A percentile compares a stretch with the other conserved stretches of the same genome.
phyloP scores from a whole-genome alignment of 2,113 vertebrate species.

The Cariama cristata region DNA sequence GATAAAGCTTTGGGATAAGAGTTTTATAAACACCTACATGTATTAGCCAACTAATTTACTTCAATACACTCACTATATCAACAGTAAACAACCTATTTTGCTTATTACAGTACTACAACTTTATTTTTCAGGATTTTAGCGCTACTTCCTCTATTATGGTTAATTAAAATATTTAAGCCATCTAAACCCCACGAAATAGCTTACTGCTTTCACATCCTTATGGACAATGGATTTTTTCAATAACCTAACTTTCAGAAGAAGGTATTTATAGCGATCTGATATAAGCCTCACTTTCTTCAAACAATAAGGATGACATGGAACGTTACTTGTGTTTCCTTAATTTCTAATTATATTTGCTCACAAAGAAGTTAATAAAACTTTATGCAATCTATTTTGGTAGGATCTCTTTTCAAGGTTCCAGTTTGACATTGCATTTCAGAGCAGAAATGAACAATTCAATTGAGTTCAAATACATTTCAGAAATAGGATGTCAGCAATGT shows the following conservation, averaged over 20 bases:
- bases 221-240: not conserved
- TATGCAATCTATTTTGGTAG: not conserved
- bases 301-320: not conserved
- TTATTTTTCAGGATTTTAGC: not conserved
- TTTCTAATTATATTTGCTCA: not conserved
- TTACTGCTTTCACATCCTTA: not conserved
- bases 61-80: not conserved
- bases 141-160: not conserved
- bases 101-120: not conserved
- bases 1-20: not conserved
- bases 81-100: not conserved
- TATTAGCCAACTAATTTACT: not conserved
- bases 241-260: not conserved
- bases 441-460: not conserved
- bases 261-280: not conserved
- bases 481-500: not conserved
- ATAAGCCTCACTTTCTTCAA: not conserved
- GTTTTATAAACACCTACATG: not conserved
- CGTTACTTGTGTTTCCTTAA: not conserved
- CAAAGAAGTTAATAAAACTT: not conserved
- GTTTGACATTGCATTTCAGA: not conserved
- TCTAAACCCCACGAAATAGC: not conserved
- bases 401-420: not conserved
- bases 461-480: not conserved
- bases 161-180: not conserved